These are phyloP conservation scores for Lissocephala sabroskyi DNA, from an alignment of 2,888 invertebrate species.

Conservation along the genomic window DNA sequence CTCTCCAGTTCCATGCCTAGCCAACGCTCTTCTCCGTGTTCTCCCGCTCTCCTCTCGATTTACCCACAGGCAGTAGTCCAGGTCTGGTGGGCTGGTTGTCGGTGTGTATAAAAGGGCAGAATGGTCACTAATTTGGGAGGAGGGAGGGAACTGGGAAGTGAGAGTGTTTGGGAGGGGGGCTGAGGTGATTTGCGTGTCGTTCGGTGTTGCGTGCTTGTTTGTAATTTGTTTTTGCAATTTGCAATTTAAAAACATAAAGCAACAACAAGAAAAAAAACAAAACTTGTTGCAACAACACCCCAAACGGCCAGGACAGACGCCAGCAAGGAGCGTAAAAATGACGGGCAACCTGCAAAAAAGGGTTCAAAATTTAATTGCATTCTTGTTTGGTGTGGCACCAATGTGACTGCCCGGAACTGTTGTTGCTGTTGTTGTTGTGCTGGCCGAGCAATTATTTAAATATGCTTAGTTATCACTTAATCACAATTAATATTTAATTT, in stretches of 20 bases:
- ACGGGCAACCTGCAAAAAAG: neutral
- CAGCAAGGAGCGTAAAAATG: neutral
- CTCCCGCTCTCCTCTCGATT: too few species aligned
- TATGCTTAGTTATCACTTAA: slow-evolving; percentile 14
- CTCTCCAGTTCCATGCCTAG: too few species aligned
- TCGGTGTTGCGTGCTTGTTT: neutral
- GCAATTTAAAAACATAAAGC: slow-evolving; percentile 2
- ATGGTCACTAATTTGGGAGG: too few species aligned
- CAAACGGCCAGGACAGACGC: neutral
- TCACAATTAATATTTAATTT: slow-evolving; percentile 12
- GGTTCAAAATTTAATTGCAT: slow-evolving; percentile 3
- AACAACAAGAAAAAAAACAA: slow-evolving; percentile 2
- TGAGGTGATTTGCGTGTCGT: slow-evolving; percentile 1
- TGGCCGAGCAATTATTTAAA: slow-evolving; percentile 3
- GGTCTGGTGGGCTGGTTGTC: too few species aligned
- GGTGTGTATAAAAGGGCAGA: too few species aligned
- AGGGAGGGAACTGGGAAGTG: too few species aligned
- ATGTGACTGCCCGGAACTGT: neutral
- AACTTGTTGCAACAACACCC: slow-evolving; percentile 5
- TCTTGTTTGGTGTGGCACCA: neutral
- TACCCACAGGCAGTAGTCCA: too few species aligned
- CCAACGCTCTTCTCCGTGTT: too few species aligned
- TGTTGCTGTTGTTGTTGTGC: neutral
- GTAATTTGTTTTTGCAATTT: slow-evolving; percentile 6
- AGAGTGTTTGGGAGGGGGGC: too few species aligned